Evolutionary conservation across 1,140 invertebrate species (phyloP).

Genomic region (Drosophila erecta): DNA sequence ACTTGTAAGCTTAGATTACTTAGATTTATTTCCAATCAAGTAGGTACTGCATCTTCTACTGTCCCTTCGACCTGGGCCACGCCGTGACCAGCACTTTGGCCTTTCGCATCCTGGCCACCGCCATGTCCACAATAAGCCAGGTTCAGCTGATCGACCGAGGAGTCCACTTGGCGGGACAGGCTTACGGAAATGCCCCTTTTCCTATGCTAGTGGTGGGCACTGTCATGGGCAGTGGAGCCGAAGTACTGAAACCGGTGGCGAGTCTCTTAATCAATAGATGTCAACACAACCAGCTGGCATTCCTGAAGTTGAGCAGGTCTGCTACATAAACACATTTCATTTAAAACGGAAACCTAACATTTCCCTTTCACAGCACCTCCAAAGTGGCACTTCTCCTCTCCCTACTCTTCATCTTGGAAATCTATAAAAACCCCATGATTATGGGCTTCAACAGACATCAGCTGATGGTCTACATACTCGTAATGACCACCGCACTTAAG

Average conservation of each 20-base stretch:
- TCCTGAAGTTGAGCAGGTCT: slow-evolving; percentile 66
- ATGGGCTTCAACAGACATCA: slow-evolving; percentile 22
- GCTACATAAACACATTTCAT: background rate
- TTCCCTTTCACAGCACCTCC: slow-evolving; percentile 43
- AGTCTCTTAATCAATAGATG: slow-evolving; percentile 61
- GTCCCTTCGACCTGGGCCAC: slow-evolving; percentile 52
- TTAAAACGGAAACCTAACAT: background rate
- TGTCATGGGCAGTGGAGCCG: slow-evolving; percentile 65
- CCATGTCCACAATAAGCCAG: slow-evolving; percentile 56
- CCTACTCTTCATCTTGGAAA: slow-evolving; percentile 35
- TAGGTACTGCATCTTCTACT: slow-evolving; percentile 65
- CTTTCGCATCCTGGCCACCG: slow-evolving; percentile 51
- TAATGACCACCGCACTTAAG: slow-evolving; percentile 45
- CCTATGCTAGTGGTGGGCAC: slow-evolving; percentile 66
- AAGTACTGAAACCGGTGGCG: slow-evolving; percentile 59
- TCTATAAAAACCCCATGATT: slow-evolving; percentile 22
- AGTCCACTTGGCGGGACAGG: slow-evolving; percentile 30
- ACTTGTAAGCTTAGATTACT: too few species aligned
- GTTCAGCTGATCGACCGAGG: slow-evolving; percentile 59
- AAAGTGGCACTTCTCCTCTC: slow-evolving; percentile 54
- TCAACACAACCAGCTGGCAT: slow-evolving; percentile 38
- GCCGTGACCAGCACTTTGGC: slow-evolving; percentile 13
- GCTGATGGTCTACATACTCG: slow-evolving; percentile 35
- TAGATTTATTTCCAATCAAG: too few species aligned
- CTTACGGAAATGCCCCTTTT: slow-evolving; percentile 49